These are phyloP conservation scores for Neotoma lepida DNA, from an alignment of 2,113 vertebrate species.

Conservation along the genomic window DNA sequence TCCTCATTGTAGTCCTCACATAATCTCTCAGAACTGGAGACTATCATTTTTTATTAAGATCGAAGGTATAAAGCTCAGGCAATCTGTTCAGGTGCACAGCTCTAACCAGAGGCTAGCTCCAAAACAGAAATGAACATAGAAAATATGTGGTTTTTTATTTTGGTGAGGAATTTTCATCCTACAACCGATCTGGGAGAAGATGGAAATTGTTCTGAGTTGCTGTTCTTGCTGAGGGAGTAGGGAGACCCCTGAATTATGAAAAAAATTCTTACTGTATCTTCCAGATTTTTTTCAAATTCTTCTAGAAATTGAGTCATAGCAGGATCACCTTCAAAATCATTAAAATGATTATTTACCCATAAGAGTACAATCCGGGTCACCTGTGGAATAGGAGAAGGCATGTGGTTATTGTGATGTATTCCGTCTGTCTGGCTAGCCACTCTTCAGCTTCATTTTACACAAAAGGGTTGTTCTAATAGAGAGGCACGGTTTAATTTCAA, in stretches of 20 bases:
- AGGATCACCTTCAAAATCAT: conserved; percentile 97
- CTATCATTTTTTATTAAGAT: neutral
- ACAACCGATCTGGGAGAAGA: neutral
- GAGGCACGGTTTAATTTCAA: neutral
- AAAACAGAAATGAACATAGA: neutral
- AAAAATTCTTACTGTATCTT: conserved; percentile 88
- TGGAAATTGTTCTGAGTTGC: conserved; percentile 38
- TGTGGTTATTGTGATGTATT: neutral
- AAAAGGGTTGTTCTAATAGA: neutral
- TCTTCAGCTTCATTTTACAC: neutral
- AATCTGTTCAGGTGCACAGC: neutral
- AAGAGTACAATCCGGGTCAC: conserved; percentile 96
- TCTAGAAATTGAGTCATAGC: conserved; percentile 97
- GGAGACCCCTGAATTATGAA: neutral
- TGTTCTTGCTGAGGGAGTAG: neutral
- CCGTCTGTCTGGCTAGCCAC: neutral
- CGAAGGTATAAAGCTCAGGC: neutral
- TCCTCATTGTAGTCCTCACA: neutral
- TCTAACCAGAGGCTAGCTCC: neutral
- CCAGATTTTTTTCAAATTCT: conserved; percentile 95
- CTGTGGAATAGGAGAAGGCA: conserved; percentile 80
- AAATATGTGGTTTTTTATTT: neutral
- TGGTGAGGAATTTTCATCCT: neutral
- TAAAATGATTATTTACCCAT: conserved; percentile 99
- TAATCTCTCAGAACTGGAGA: neutral